Base-by-base conservation (phyloP, 2,797 vertebrate genomes). In the Malacoctenus gilli region DNA sequence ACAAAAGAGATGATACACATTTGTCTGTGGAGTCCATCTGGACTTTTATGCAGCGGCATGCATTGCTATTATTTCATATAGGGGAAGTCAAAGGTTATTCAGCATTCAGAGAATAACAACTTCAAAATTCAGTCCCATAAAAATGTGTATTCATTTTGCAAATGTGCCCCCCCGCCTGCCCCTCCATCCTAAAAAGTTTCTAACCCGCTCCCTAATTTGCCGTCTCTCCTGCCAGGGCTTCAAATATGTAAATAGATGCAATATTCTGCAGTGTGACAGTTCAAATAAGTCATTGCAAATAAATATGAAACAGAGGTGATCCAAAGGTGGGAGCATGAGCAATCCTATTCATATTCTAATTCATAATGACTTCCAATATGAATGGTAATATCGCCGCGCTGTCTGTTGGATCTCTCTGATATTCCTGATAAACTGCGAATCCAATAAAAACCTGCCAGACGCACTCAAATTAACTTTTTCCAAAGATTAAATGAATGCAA, bases 361-460 rank as follows among this genome's bases (percentile, higher is more conserved):
- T 69, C 44, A 39, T 68, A 53, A 61, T 30, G 34, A 72, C 36
- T 13, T 41, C 20, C 54, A 53, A 36, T 49, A 37, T 54, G 68
- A 85, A 68, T 75, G 36, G 55, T 69, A 57, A 69, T 80, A 48
- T 68, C 64, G 56, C 50, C 38, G 15, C 41, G 51, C 54, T 49
- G 65, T 59, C 60, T 30, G 16, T 46, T 66, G 35, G 54, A 57
- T 67, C 65, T 46, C 19, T 41, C 66, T 75, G 52, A 79, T 55
- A 68, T 68, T 72, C 58, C 7, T 54, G 63, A 75, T 74, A 75
- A 81, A 75, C 49, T 69, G 31, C 60, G 13, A 22, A 57, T 21
- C 54, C 59, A 72, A 79, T 86, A 65, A 79, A 79, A 79, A 79
- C 30, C 69, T 54, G 68, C 36, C 61, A 79, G 53, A 72, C 28